These are phyloP conservation scores for Emydura subglobosa DNA, from an alignment of 2,113 vertebrate genomes.

Conservation along the genomic window DNA sequence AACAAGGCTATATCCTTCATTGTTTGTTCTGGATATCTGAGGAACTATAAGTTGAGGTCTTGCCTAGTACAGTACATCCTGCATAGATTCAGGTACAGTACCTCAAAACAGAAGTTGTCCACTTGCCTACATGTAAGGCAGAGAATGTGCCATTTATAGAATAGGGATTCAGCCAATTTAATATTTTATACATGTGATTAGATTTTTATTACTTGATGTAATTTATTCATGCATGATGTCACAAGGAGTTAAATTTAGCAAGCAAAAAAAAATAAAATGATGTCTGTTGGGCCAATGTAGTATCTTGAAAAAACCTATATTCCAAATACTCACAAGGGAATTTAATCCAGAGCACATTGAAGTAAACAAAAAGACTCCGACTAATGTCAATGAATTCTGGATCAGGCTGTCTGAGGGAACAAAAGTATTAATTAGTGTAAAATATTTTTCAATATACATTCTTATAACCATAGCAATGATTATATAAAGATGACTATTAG, in stretches of 20 bases:
- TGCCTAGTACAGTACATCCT: not conserved
- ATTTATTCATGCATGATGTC: not conserved
- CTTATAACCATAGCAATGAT: not conserved
- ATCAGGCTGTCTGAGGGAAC: not conserved
- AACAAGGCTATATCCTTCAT: not conserved
- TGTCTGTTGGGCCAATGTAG: not conserved
- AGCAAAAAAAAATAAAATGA: not conserved
- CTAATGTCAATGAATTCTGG: not conserved
- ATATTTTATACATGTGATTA: not conserved
- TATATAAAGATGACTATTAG: not conserved
- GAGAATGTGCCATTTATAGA: not conserved
- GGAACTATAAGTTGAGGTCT: not conserved
- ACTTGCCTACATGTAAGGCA: accelerated
- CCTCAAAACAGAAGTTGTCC: not conserved
- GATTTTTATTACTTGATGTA: not conserved
- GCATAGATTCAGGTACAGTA: not conserved
- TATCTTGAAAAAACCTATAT: not conserved
- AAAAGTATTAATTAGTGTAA: not conserved
- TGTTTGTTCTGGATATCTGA: not conserved
- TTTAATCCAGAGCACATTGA: not conserved
- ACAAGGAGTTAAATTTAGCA: not conserved
- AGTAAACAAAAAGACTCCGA: not conserved
- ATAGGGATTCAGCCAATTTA: not conserved
- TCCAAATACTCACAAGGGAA: not conserved
- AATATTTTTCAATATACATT: not conserved